Evolutionary conservation across 1,140 invertebrate genomes (phyloP).

Genomic region (Listronotus oregonensis): DNA sequence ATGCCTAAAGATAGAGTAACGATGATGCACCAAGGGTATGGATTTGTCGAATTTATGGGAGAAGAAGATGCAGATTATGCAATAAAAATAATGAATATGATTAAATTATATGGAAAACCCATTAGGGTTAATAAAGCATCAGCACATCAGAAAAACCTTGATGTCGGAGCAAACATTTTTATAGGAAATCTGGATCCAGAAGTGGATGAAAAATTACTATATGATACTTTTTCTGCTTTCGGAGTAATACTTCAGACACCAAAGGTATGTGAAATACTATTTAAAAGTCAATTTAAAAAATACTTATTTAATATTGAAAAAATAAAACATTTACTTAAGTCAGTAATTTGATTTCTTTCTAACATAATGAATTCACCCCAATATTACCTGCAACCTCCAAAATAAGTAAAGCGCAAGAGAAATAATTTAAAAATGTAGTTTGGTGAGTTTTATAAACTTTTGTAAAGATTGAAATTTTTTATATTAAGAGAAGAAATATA

Average conservation of each 20-base stretch:
- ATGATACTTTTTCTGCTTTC: slow-evolving; percentile 99
- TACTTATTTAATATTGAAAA: too few relatives aligned
- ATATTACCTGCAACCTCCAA: too few relatives aligned
- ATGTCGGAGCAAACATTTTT: slow-evolving; percentile 99
- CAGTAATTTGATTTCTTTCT: too few relatives aligned
- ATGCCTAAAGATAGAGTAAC: slow-evolving; percentile 99
- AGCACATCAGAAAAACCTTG: slow-evolving; percentile 98
- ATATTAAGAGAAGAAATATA: too few relatives aligned
- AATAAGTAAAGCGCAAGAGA: too few relatives aligned
- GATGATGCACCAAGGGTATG: slow-evolving; percentile 98
- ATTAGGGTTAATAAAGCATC: slow-evolving; percentile 99
- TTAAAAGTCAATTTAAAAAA: too few relatives aligned
- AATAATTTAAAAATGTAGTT: too few relatives aligned
- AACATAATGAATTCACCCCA: too few relatives aligned
- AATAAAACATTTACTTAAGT: too few relatives aligned
- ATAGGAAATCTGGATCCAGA: slow-evolving; percentile 99
- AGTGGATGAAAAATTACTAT: slow-evolving; percentile 98
- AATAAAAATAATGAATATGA: slow-evolving; percentile 99
- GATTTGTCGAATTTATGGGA: slow-evolving; percentile 99
- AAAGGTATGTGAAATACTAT: slow-evolving; percentile 70
- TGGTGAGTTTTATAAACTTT: too few relatives aligned
- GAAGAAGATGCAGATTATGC: slow-evolving; percentile 99
- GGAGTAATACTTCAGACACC: slow-evolving; percentile 99
- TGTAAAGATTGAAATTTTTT: too few relatives aligned
- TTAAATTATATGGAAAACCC: slow-evolving; percentile 99